Base-by-base conservation (phyloP, 2,113 vertebrate genomes). In the Hydrochoerus hydrochaeris region DNA sequence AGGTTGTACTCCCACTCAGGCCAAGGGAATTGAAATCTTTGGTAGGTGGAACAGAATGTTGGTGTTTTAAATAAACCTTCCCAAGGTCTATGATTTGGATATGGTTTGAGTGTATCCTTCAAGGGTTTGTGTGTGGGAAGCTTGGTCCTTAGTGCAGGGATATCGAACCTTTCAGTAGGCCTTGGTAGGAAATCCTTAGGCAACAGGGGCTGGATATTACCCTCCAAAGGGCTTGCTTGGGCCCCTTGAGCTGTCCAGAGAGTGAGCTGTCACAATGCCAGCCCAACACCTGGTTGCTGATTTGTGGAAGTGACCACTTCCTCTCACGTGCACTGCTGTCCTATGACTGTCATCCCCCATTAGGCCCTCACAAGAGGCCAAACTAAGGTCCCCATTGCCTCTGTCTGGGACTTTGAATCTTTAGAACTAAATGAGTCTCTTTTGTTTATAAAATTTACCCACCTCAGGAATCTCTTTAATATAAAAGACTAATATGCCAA, bases 1-100 rank as follows among this genome's bases (percentile, higher is more conserved):
- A 77, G 24, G 9, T 58, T 52, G 19, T n/a, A 54, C 28, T 3
- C 28, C 5, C 46, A 19, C 10, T 87, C 24, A n/a, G 69, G 52
- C n/a, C 69, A 82, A 71, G 92, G 62, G 94, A 95, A 95, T 84
- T 63, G 11, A 71, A 67, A 88, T 75, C n/a, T 90, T 88, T 60
- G 57, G 41, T 52, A 65, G 52, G 22, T 71, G 44, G 63, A 35
- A 2, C 19, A 90, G 65, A 52, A 46, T 49, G 12, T 44, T 26
- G 75, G 32, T 62, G 19, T 91, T 89, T 7, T 7, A 84, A 84
- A 52, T 26, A 46, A 49, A 32, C 4, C 28, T 83, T 91, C 60
- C 58, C 32, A 20, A 60, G 41, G 14, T 22, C 41, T 71, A 22
- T 20, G 44, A 35, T 38, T 65, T 81, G 75, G 88, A 13, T 41